Evolutionary conservation across 2,113 vertebrate species (phyloP).

Genomic region (Myotis lucifugus): DNA sequence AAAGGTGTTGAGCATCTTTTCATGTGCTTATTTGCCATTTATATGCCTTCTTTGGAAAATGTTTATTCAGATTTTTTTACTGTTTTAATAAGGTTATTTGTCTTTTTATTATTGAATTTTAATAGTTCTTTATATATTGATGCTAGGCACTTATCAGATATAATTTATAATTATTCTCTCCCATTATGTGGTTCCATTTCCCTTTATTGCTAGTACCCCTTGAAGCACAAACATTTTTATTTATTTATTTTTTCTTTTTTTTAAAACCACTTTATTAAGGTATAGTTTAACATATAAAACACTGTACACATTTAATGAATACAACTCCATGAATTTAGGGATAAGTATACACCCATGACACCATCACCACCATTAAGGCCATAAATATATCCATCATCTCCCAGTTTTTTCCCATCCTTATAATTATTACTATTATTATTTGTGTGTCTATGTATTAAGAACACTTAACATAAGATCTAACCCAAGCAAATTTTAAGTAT

Average conservation of each 20-base stretch:
- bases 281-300: too few species aligned
- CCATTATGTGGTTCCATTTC: not conserved
- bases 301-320: too few species aligned
- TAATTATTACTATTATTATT: too few species aligned
- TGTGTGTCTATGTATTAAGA: too few species aligned
- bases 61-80: not conserved
- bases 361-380: too few species aligned
- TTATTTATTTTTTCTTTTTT: not conserved
- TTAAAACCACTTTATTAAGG: too few species aligned
- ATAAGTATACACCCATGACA: too few species aligned
- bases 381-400: too few species aligned
- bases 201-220: not conserved
- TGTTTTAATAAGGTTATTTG: not conserved
- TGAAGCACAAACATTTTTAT: not conserved
- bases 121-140: not conserved
- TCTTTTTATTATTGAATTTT: not conserved
- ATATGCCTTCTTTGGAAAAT: not conserved
- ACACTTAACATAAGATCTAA: too few species aligned
- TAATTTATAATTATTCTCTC: not conserved
- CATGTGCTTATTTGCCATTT: not conserved
- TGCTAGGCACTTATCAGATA: not conserved
- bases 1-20: not conserved
- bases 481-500: too few species aligned
- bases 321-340: too few species aligned
- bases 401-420: too few species aligned